phyloP scores from a whole-genome alignment of 2,113 vertebrate species.

The Pachycephala philippinensis region DNA sequence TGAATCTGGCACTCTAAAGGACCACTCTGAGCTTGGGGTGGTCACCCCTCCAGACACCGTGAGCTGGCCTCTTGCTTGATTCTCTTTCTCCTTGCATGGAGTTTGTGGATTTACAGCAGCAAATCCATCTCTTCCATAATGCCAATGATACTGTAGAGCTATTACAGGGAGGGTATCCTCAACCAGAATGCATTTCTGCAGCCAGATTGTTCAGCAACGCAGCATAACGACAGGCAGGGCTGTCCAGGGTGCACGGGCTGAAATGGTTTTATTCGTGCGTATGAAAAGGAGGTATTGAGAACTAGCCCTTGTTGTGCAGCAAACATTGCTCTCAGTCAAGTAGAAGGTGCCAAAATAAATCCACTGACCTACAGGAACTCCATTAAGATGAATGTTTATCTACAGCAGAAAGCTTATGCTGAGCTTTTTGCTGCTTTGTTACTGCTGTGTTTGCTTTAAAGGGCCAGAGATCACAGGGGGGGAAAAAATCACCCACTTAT shows the following conservation, averaged over 20 bases:
- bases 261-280: not conserved
- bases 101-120: not conserved
- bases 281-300: conserved; percentile 41
- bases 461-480: not conserved
- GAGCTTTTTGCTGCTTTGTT: not conserved
- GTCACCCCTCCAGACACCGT: rapidly evolving
- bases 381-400: not conserved
- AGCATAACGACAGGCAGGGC: not conserved
- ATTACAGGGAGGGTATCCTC: not conserved
- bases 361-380: not conserved
- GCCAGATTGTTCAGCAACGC: conserved; percentile 23
- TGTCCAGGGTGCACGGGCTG: not conserved
- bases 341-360: conserved; percentile 35
- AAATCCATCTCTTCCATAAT: not conserved
- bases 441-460: not conserved
- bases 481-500: not conserved
- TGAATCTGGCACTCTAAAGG: not conserved
- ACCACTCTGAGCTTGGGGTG: not conserved
- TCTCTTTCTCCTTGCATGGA: not conserved
- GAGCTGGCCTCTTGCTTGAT: not conserved
- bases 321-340: conserved; percentile 25
- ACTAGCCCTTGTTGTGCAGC: conserved; percentile 53
- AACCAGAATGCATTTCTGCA: conserved; percentile 24
- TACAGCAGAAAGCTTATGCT: not conserved
- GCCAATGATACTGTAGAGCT: not conserved